Base-by-base conservation (phyloP, 2,113 vertebrate genomes). In the Macquaria ambigua region DNA sequence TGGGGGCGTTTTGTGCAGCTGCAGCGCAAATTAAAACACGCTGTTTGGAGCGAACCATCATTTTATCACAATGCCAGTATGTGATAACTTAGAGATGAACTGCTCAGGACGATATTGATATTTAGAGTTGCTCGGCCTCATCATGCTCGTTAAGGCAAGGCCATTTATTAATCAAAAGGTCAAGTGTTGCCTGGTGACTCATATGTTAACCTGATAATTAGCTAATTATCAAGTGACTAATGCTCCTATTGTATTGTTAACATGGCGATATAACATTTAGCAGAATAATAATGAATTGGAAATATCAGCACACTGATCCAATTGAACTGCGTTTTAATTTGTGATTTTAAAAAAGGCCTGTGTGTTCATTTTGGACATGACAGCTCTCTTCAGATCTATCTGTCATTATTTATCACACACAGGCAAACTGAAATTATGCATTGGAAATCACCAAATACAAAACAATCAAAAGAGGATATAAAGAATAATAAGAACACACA, bases 161-260 rank as follows among this genome's bases (percentile, higher is more conserved):
- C 4, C 23, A 23, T 75, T 75, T 6, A 72, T 56, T 5, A 81
- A 81, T 31, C 39, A 41, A 63, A 52, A 77, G 84, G 76, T 87
- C 61, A 82, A 1, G 37, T 79, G 75, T 20, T 62, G 16, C 12
- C 14, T 52, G 18, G 9, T 52, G 15, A 53, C 53, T 52, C 21
- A 18, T 41, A 10, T 74, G 31, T 55, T 77, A 63, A 53, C 70
- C 61, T 48, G 39, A 67, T 28, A 18, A 68, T 68, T 25, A 56
- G 37, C 10, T 8, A 21, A 64, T 86, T 74, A 80, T 80, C 18
- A 8, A 12, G 8, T 46, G 56, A 61, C 14, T 23, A 1, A 41
- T 73, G 62, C 15, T 41, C 64, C 48, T 37, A 23, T 25, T 59
- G 2, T 16, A 11, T 12, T 55, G 58, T 50, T 66, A 55, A 63